phyloP scores from a whole-genome alignment of 2,113 vertebrate genomes.

The Tragelaphus strepsiceros region DNA sequence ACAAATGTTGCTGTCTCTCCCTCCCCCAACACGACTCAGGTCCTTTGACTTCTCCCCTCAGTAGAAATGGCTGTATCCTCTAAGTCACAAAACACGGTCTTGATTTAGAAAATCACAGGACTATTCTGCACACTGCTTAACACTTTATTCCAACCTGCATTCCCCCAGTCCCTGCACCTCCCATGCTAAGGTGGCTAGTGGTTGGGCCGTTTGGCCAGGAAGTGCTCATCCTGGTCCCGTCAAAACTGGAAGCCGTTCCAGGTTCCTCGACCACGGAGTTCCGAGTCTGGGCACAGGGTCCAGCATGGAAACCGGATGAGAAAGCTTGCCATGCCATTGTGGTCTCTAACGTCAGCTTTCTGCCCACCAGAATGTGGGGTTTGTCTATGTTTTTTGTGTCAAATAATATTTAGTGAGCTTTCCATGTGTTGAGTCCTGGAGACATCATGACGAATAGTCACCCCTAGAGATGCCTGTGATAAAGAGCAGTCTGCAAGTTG shows the following conservation, averaged over 20 bases:
- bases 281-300: rapidly evolving
- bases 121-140: rapidly evolving
- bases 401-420: rapidly evolving
- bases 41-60: rapidly evolving
- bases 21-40: too few relatives aligned
- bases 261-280: too few relatives aligned
- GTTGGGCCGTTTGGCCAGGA: rapidly evolving
- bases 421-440: rapidly evolving
- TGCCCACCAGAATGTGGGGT: rapidly evolving
- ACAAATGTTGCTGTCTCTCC: rapidly evolving
- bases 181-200: rapidly evolving
- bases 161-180: neutral
- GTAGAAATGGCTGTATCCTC: rapidly evolving
- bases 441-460: rapidly evolving
- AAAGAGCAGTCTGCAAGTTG: rapidly evolving
- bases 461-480: rapidly evolving
- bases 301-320: rapidly evolving
- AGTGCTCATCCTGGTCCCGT: rapidly evolving
- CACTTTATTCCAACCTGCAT: rapidly evolving
- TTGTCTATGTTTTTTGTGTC: rapidly evolving
- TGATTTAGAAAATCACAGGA: neutral
- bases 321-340: rapidly evolving
- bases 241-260: neutral
- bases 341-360: neutral
- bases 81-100: neutral